A percentile compares a stretch with the other conserved stretches of the same genome.
Conservation (phyloP, 1,140 invertebrate genomes). For the Venustaconcha ellipsiformis region DNA sequence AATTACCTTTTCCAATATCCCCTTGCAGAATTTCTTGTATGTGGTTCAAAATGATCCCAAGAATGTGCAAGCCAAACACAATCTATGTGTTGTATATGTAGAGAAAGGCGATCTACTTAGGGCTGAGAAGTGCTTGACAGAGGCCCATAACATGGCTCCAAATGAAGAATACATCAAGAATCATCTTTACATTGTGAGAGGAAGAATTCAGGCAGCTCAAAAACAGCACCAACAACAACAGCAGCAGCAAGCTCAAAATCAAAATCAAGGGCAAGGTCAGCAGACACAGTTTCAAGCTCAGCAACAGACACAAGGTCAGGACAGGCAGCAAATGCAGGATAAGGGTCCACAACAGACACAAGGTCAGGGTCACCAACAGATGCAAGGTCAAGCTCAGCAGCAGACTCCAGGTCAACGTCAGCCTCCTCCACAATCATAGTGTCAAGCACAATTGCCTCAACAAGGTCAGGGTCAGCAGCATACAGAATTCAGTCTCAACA, state of each 20-base stretch:
- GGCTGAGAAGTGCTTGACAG: constrained; percentile 86
- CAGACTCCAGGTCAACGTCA: too few species aligned
- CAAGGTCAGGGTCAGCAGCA: too few species aligned
- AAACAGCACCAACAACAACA: constrained; percentile 11
- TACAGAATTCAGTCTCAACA: too few species aligned
- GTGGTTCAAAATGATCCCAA: constrained; percentile 89
- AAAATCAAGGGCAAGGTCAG: constrained; percentile 15
- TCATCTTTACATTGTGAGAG: constrained; percentile 87
- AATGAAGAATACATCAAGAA: constrained; percentile 90
- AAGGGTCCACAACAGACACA: too few species aligned
- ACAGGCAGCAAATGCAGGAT: too few species aligned
- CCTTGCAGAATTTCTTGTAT: constrained; percentile 85
- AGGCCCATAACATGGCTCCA: constrained; percentile 81
- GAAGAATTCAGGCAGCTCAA: constrained; percentile 69
- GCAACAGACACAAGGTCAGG: too few species aligned
- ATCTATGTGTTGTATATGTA: constrained; percentile 95
- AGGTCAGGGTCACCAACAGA: too few species aligned
- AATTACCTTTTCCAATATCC: constrained; percentile 15
- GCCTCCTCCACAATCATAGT: too few species aligned
- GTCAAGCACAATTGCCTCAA: too few species aligned
- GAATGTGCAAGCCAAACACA: constrained; percentile 95
- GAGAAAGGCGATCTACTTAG: constrained; percentile 86
- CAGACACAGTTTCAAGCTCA: neutral
- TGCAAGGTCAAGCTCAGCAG: too few species aligned
- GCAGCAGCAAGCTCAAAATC: constrained; percentile 8